Percentiles rank a stretch among this genome's conserved stretches.
Evolutionary conservation across 2,888 invertebrate species (phyloP).

Genomic region (Machimus rusticus): DNA sequence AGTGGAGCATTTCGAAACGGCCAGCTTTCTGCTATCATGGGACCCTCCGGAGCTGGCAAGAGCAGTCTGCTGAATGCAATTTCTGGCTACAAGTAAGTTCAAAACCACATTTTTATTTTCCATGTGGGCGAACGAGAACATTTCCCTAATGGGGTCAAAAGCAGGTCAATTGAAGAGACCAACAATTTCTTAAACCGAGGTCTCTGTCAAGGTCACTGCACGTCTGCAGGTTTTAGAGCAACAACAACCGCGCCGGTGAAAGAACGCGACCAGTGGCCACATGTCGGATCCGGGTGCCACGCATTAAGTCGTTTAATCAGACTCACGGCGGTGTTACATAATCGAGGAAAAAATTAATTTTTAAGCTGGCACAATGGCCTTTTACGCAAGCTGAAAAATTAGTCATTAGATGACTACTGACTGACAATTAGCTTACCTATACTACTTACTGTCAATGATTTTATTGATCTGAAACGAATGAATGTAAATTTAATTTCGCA

Average conservation of each 20-base stretch:
- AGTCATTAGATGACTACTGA: not conserved
- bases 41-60: conserved; percentile 77
- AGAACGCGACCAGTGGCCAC: not conserved
- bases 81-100: conserved; percentile 74
- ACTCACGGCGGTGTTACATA: not conserved
- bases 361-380: not conserved
- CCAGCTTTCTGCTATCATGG: conserved; percentile 73
- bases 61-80: conserved; percentile 79
- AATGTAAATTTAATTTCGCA: not conserved
- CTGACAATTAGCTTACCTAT: not conserved
- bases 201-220: not conserved
- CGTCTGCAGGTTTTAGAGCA: not conserved
- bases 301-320: not conserved
- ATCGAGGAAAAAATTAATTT: not conserved
- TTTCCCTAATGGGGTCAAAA: not conserved
- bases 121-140: not conserved
- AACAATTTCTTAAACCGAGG: not conserved
- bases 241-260: not conserved
- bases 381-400: not conserved
- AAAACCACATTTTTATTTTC: not conserved
- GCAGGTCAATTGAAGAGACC: not conserved
- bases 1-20: conserved; percentile 71
- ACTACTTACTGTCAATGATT: too few species aligned
- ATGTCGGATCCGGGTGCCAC: not conserved
- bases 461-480: not conserved